phyloP scores from a whole-genome alignment of 2,888 invertebrate species.

The Thalpophila matura region DNA sequence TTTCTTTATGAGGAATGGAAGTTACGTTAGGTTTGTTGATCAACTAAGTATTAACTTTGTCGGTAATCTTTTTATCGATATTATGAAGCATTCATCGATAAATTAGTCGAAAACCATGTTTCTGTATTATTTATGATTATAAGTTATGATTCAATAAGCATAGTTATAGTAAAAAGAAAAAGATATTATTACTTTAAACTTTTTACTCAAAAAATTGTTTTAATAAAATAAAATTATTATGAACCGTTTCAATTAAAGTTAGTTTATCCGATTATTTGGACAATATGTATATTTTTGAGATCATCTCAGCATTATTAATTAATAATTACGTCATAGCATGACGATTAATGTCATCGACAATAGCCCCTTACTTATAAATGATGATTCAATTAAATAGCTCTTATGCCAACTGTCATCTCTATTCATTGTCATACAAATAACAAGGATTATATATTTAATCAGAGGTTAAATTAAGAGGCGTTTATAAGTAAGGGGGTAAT shows the following conservation, averaged over 20 bases:
- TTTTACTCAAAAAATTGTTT: background rate
- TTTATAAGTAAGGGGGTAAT: too few species aligned
- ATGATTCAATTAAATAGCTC: background rate
- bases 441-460: too few species aligned
- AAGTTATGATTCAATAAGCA: background rate
- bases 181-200: background rate
- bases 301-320: constrained; percentile 6
- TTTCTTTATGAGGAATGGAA: constrained; percentile 58
- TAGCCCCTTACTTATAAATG: background rate
- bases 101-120: background rate
- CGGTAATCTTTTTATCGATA: constrained; percentile 10
- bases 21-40: constrained; percentile 17
- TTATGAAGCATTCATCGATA: background rate
- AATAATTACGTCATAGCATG: constrained; percentile 9
- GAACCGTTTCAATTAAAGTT: background rate
- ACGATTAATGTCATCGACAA: background rate
- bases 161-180: too few species aligned
- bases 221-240: background rate
- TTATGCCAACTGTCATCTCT: background rate
- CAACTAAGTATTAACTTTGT: background rate
- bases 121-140: background rate
- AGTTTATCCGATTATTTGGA: background rate
- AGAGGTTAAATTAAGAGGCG: too few species aligned
- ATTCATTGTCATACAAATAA: too few species aligned
- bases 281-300: constrained; percentile 3